Conservation (phyloP, 2,797 vertebrate genomes). For the Protonibea diacanthus region DNA sequence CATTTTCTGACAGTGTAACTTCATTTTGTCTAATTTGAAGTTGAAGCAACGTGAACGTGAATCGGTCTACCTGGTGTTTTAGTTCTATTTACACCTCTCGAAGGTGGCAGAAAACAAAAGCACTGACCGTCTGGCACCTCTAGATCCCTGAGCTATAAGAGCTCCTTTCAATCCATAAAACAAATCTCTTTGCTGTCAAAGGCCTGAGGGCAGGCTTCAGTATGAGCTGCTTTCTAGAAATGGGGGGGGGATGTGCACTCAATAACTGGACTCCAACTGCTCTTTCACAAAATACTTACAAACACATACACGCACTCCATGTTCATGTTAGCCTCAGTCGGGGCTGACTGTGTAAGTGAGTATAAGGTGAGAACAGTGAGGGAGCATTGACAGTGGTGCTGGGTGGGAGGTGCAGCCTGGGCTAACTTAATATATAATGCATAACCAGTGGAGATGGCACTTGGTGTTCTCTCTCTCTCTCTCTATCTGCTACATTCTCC, state of each 20-base stretch:
- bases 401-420: slow-evolving; percentile 73
- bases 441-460: slow-evolving; percentile 75
- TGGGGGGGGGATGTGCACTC: slow-evolving; percentile 10
- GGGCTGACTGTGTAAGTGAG: slow-evolving; percentile 37
- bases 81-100: not conserved
- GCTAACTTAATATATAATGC: slow-evolving; percentile 88
- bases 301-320: not conserved
- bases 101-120: slow-evolving; percentile 35
- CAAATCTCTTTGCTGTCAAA: slow-evolving; percentile 46
- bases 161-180: slow-evolving; percentile 56
- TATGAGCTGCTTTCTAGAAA: slow-evolving; percentile 13
- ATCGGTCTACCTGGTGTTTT: slow-evolving; percentile 3
- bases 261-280: slow-evolving; percentile 20
- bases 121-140: slow-evolving; percentile 2
- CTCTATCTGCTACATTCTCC: slow-evolving; percentile 52
- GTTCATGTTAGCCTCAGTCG: slow-evolving; percentile 20
- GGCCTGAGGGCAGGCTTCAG: slow-evolving; percentile 21
- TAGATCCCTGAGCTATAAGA: slow-evolving; percentile 22
- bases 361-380: slow-evolving; percentile 62
- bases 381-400: slow-evolving; percentile 62
- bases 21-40: not conserved
- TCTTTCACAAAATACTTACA: slow-evolving; percentile 29
- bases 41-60: not conserved
- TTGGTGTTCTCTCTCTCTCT: slow-evolving; percentile 39
- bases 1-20: not conserved